Evolutionary conservation across 2,113 vertebrate genomes (phyloP).

Genomic region (Guaruba guarouba): DNA sequence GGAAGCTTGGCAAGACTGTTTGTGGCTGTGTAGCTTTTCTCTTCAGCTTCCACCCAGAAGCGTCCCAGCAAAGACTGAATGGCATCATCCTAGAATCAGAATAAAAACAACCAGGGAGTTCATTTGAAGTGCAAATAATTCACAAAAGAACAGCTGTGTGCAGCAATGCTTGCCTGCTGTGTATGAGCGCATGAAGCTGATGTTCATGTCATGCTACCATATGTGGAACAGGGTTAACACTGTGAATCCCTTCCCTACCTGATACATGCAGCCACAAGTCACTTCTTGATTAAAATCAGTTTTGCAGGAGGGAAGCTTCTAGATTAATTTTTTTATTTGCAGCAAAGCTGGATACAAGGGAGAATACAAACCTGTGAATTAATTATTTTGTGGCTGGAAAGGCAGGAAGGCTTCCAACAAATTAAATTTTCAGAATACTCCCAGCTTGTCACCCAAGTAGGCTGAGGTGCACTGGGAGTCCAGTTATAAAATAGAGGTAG

Average conservation of each 20-base stretch:
- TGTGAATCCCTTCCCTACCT: neutral
- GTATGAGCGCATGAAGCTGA: neutral
- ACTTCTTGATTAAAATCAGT: conserved; percentile 5
- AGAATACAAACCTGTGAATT: neutral
- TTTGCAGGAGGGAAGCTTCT: neutral
- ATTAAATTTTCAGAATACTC: neutral
- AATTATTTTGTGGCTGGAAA: neutral
- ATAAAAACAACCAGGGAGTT: neutral
- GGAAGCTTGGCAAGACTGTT: neutral
- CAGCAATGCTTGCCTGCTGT: neutral
- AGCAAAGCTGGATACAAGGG: neutral
- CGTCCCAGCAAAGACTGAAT: neutral
- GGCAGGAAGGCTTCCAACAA: neutral
- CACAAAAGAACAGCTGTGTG: neutral
- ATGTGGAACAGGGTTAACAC: neutral
- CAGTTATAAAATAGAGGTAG: neutral
- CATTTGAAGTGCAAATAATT: neutral
- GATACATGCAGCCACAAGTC: neutral
- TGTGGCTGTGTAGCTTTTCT: neutral
- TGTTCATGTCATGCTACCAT: neutral
- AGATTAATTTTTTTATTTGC: neutral
- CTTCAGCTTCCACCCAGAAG: neutral
- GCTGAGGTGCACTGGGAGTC: neutral
- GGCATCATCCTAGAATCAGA: neutral
- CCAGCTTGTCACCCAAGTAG: neutral